These are phyloP conservation scores for Tragopan temminckii DNA, from an alignment of 2,797 vertebrate species.

Conservation along the genomic window DNA sequence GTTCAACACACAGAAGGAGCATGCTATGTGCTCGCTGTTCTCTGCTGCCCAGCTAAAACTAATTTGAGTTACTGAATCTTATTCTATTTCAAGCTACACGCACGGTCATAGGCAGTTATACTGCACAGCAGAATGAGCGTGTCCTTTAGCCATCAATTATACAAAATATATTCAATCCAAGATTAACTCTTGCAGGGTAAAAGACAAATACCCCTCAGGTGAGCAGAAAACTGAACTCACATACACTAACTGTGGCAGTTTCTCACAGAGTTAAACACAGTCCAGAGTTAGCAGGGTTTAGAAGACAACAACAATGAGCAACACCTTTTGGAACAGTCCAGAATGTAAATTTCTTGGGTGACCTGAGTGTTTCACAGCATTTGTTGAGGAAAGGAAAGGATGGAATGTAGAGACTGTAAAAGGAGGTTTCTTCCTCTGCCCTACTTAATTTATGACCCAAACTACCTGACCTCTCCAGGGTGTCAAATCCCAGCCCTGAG, in stretches of 20 bases:
- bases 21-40: not conserved
- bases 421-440: accelerated
- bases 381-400: not conserved
- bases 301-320: not conserved
- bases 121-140: not conserved
- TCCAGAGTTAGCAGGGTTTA: not conserved
- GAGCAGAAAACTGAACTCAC: not conserved
- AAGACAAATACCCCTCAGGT: not conserved
- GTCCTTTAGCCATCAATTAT: not conserved
- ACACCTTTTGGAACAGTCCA: not conserved
- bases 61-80: not conserved
- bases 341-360: not conserved
- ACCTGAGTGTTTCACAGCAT: not conserved
- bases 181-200: not conserved
- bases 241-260: not conserved
- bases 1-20: not conserved
- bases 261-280: not conserved
- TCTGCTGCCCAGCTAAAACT: not conserved
- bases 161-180: not conserved
- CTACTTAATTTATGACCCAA: not conserved
- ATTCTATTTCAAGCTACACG: not conserved
- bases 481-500: not conserved
- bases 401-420: accelerated
- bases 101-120: not conserved
- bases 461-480: not conserved